Conservation (phyloP, 2,113 vertebrate species). For the Malurus elegans region DNA sequence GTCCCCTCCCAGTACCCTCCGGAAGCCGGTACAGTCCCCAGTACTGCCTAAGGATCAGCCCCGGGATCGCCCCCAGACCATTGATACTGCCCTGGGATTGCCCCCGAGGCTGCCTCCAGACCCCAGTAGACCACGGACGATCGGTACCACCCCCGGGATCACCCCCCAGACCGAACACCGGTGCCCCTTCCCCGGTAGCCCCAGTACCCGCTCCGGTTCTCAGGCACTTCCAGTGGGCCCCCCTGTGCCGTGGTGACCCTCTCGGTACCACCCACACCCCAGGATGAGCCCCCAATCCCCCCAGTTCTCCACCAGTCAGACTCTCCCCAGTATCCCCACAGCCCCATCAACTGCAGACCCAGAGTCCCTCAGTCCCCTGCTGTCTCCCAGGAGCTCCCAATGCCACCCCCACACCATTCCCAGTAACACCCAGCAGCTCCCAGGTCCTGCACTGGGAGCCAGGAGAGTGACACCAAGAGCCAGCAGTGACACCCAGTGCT, state of each 20-base stretch:
- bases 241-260: neutral
- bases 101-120: neutral
- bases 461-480: no score
- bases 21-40: neutral
- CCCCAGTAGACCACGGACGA: neutral
- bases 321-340: neutral
- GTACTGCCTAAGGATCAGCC: neutral
- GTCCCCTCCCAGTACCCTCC: neutral
- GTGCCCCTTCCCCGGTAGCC: neutral
- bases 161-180: rapidly evolving
- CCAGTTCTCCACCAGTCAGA: neutral
- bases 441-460: neutral
- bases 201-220: neutral
- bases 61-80: neutral
- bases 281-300: neutral
- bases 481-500: neutral
- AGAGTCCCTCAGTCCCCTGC: neutral
- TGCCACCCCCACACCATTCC: neutral
- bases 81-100: neutral
- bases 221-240: neutral
- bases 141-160: neutral
- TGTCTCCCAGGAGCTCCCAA: neutral
- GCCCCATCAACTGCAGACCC: neutral
- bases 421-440: neutral
- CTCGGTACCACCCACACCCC: neutral